Conservation (phyloP, 2,797 vertebrate genomes). For the Hypotaenidia philippensis region DNA sequence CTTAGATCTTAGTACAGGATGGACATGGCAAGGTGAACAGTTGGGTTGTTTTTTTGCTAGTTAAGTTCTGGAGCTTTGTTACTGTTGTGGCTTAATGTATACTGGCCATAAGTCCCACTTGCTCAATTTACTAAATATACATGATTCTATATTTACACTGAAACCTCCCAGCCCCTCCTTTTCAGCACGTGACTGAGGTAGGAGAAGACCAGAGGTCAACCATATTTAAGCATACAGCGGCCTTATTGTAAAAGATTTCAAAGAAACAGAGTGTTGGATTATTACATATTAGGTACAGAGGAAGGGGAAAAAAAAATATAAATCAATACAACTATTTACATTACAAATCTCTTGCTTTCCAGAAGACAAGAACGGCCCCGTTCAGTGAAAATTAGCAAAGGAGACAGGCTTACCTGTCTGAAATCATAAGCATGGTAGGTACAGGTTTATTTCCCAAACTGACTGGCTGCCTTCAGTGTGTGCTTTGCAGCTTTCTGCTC, state of each 20-base stretch:
- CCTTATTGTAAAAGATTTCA: slow-evolving; percentile 42
- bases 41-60: slow-evolving; percentile 36
- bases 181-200: slow-evolving; percentile 51
- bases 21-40: slow-evolving; percentile 90
- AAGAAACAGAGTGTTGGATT: slow-evolving; percentile 37
- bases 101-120: slow-evolving; percentile 97
- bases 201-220: slow-evolving; percentile 47
- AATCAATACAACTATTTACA: slow-evolving; percentile 76
- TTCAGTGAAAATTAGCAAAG: slow-evolving; percentile 55
- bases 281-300: slow-evolving; percentile 66
- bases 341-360: slow-evolving; percentile 57
- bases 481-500: slow-evolving; percentile 13
- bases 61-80: slow-evolving; percentile 53
- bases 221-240: slow-evolving; percentile 49
- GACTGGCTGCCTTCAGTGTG: slow-evolving; percentile 17
- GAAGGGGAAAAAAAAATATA: slow-evolving; percentile 40
- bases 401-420: slow-evolving; percentile 26
- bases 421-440: neutral
- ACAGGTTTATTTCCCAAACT: slow-evolving; percentile 16
- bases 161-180: slow-evolving; percentile 72
- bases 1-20: slow-evolving; percentile 81
- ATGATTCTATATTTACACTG: slow-evolving; percentile 89
- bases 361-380: slow-evolving; percentile 62
- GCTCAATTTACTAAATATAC: slow-evolving; percentile 86
- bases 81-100: slow-evolving; percentile 78